Conservation (phyloP, 2,113 vertebrate species). For the Trogon melanurus region DNA sequence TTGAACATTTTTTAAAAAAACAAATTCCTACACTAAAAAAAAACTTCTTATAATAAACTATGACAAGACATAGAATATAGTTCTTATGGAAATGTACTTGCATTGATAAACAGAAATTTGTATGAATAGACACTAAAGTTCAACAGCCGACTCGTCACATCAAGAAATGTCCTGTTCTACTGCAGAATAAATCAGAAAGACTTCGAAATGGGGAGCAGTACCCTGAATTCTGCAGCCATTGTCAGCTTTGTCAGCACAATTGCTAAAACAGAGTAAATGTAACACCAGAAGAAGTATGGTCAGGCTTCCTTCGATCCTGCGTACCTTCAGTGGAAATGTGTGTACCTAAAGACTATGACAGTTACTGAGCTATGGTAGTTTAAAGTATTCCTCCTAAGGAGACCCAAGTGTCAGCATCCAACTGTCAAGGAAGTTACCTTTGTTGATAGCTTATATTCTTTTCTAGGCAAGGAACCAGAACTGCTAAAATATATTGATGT, state of each 20-base stretch:
- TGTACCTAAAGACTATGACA: neutral
- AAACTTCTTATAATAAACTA: neutral
- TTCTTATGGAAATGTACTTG: neutral
- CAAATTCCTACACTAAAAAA: neutral
- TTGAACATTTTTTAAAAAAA: neutral
- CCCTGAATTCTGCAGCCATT: neutral
- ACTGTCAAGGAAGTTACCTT: neutral
- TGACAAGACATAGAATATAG: neutral
- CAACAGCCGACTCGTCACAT: neutral
- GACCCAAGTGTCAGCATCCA: neutral
- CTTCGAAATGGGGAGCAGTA: neutral
- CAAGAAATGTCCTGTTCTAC: neutral
- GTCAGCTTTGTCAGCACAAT: neutral
- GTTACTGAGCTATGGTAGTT: neutral
- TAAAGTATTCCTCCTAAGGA: neutral
- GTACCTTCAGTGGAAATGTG: neutral
- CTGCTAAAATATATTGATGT: neutral
- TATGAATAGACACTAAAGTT: neutral
- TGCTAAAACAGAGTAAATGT: neutral
- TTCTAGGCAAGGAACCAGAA: neutral
- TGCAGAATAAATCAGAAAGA: neutral
- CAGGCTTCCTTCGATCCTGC: rapidly evolving
- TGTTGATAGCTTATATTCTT: neutral
- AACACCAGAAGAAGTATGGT: neutral
- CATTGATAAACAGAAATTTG: neutral